Percentiles rank a stretch among this genome's conserved stretches.
These are phyloP conservation scores for Drepana falcataria DNA, from an alignment of 2,888 invertebrate species.

Conservation along the genomic window DNA sequence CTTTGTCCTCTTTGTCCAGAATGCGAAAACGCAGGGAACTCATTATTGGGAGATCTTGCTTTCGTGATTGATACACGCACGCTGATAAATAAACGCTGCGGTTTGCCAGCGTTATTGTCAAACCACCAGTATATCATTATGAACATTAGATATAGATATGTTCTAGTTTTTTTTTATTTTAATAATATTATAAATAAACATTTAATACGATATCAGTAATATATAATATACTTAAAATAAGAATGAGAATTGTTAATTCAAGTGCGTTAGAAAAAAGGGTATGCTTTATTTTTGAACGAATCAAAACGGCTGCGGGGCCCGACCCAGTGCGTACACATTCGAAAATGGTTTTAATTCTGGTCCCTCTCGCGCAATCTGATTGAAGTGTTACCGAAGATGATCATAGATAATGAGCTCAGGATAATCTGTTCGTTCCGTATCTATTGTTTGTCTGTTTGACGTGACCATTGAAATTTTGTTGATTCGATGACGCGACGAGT, in stretches of 20 bases:
- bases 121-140: background rate
- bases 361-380: constrained; percentile 21
- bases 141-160: no score
- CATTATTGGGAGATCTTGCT: constrained; percentile 41
- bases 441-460: constrained; percentile 34
- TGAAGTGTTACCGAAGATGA: constrained; percentile 39
- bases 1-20: constrained; percentile 39
- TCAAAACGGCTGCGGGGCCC: constrained; percentile 3
- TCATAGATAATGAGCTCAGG: constrained; percentile 37
- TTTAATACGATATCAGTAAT: no score
- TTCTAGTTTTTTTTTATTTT: no score
- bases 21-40: constrained; percentile 43
- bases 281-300: no score
- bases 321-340: constrained; percentile 19
- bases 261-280: no score
- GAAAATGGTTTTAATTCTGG: constrained; percentile 5
- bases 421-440: constrained; percentile 27
- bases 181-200: no score
- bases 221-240: no score
- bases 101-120: constrained; percentile 6
- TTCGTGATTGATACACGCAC: constrained; percentile 25
- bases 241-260: no score
- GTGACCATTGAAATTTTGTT: constrained; percentile 30
- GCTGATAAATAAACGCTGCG: constrained; percentile 16
- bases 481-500: constrained; percentile 18